A percentile compares a stretch with the other conserved stretches of the same genome.
Conservation (phyloP, 2,113 vertebrate genomes). For the Seriola quinqueradiata region DNA sequence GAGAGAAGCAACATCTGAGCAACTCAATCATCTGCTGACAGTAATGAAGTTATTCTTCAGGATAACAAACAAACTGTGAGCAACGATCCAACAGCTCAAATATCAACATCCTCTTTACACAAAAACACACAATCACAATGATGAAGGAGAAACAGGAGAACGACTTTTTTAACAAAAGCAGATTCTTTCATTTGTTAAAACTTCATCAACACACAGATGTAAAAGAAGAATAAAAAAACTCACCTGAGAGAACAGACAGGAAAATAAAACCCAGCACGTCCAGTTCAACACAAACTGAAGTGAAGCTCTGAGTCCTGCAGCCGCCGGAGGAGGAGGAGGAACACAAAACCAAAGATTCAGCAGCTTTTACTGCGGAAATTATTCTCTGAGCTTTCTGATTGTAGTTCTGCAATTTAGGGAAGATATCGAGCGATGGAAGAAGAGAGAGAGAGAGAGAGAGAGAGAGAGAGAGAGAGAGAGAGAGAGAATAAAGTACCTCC, state of each 20-base stretch:
- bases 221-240: slow-evolving; percentile 12
- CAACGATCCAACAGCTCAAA: not conserved
- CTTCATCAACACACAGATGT: not conserved
- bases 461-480: not conserved
- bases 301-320: slow-evolving; percentile 15
- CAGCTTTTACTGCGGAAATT: not conserved
- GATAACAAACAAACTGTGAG: not conserved
- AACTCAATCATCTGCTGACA: not conserved
- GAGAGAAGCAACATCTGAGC: not conserved
- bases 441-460: not conserved
- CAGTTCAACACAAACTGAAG: slow-evolving; percentile 21
- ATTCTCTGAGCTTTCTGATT: not conserved
- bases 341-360: slow-evolving; percentile 34
- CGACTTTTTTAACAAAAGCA: not conserved
- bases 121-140: not conserved
- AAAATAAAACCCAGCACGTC: not conserved
- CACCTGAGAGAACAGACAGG: slow-evolving; percentile 28
- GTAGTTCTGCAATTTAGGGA: slow-evolving; percentile 52
- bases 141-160: not conserved
- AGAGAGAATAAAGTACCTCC: too few species aligned
- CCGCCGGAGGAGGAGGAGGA: slow-evolving; percentile 15
- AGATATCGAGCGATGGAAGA: not conserved
- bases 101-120: not conserved
- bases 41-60: not conserved
- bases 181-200: not conserved